Base-by-base conservation (phyloP, 2,888 invertebrate species). In the Drosophila lutescens region DNA sequence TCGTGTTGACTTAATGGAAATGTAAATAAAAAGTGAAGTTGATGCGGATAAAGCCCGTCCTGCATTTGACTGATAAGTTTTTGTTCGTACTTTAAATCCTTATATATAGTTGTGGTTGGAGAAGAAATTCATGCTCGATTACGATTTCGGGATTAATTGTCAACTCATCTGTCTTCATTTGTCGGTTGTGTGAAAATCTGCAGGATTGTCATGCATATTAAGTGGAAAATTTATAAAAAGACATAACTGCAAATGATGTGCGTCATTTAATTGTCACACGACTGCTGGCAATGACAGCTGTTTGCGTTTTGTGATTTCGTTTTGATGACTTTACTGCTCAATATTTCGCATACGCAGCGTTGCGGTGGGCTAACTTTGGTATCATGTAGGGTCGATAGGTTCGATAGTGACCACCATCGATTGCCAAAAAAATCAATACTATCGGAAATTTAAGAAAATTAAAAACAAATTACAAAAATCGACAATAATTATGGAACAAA, bases 121-220 rank as follows among this genome's bases (percentile, higher is more conserved):
- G 43, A 20, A 20, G 61, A 77, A 79, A 73, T 86, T 86, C 44
- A 10, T 32, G 47, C 30, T 49, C 32, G 66, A 79, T 74, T 69
- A 56, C 32, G 68, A 79, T 74, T 69, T 54, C 46, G 34, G 55
- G 66, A 69, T 82, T 78, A 70, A 83, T 83, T 80, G 83, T 73
- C 62, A 68, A 41, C 59, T 70, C 80, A 75, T 86, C 72, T 61
- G 62, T 63, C 77, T 79, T 62, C 65, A 73, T 65, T 78, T 74
- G 54, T 65, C 32, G 34, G 9, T 20, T 38, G 50, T 44, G 60
- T 36, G 56, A 58, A 61, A 82, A 68, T 78, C 53, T 32, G 34
- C 34, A 40, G n/a, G 41, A 43, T 40, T 71, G 47, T 38, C 50
- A 50, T 70, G 54, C 56, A 56, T 66, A 51, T 71, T 68, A 68